Conservation (phyloP, 2,888 invertebrate genomes). For the Chrysodeixis includens region DNA sequence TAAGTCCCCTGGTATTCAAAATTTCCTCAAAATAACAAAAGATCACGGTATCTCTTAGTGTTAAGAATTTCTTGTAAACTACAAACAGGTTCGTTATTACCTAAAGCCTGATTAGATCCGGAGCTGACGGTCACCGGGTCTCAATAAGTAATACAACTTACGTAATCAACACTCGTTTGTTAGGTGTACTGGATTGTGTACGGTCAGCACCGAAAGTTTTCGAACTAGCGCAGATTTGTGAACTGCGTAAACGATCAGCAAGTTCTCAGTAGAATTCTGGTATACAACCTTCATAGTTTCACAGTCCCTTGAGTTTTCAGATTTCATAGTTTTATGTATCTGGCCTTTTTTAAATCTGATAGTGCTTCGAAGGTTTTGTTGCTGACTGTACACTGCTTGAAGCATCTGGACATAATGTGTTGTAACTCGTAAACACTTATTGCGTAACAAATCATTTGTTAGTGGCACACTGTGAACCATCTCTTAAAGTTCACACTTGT, state of each 20-base stretch:
- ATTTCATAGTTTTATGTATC: too few relatives aligned
- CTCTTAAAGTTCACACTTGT: slow-evolving; percentile 39
- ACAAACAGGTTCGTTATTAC: slow-evolving; percentile 20
- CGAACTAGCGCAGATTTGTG: too few relatives aligned
- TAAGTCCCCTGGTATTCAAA: too few relatives aligned
- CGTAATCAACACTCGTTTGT: slow-evolving; percentile 45
- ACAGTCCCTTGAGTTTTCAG: too few relatives aligned
- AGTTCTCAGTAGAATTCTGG: too few relatives aligned
- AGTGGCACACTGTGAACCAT: slow-evolving; percentile 40
- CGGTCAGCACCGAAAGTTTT: too few relatives aligned
- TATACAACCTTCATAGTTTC: too few relatives aligned
- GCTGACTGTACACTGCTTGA: not conserved
- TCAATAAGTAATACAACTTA: slow-evolving; percentile 39
- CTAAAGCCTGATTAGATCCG: slow-evolving; percentile 21
- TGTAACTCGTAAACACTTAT: slow-evolving; percentile 47
- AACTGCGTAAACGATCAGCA: too few relatives aligned
- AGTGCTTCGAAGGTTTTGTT: too few relatives aligned
- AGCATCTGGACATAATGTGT: slow-evolving; percentile 36
- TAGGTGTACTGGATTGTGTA: slow-evolving; percentile 18
- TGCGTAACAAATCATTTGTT: slow-evolving; percentile 49
- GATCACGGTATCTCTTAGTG: not conserved
- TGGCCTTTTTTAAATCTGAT: too few relatives aligned
- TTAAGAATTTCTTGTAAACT: not conserved
- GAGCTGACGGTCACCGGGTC: slow-evolving; percentile 37
- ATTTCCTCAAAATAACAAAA: too few relatives aligned